Percentiles rank a stretch among this genome's conserved stretches.
These are phyloP conservation scores for Cryptocephalus moraei DNA, from an alignment of 2,888 invertebrate species.

Conservation along the genomic window DNA sequence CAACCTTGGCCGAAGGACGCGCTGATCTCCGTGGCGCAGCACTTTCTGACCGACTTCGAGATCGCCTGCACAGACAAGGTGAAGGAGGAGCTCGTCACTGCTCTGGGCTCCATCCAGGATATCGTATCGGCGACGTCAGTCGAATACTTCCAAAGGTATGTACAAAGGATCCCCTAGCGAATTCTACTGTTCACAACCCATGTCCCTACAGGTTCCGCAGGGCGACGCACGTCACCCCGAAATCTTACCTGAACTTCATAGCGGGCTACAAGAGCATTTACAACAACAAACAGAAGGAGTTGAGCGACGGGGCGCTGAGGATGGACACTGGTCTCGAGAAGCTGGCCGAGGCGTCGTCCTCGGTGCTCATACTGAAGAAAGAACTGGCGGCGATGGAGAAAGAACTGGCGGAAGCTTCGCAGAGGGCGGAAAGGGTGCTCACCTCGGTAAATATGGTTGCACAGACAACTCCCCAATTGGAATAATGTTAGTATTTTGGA, in stretches of 20 bases:
- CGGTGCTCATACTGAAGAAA: slow-evolving; percentile 83
- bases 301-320: slow-evolving; percentile 79
- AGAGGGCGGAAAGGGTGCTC: slow-evolving; percentile 80
- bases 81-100: slow-evolving; percentile 77
- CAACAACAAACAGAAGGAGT: slow-evolving; percentile 75
- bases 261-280: slow-evolving; percentile 93
- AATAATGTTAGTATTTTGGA: neutral
- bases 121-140: slow-evolving; percentile 74
- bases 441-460: slow-evolving; percentile 44
- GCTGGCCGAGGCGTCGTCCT: slow-evolving; percentile 87
- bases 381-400: slow-evolving; percentile 92
- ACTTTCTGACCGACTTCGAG: slow-evolving; percentile 80
- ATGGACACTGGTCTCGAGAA: slow-evolving; percentile 96
- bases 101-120: slow-evolving; percentile 89
- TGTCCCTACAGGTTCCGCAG: slow-evolving; percentile 64
- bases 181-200: neutral
- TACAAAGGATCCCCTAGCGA: slow-evolving; percentile 6
- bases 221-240: slow-evolving; percentile 93
- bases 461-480: neutral
- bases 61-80: slow-evolving; percentile 78
- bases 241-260: slow-evolving; percentile 92
- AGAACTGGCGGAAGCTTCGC: slow-evolving; percentile 84
- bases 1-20: slow-evolving; percentile 97
- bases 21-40: slow-evolving; percentile 81
- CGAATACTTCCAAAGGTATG: slow-evolving; percentile 72